A percentile compares a stretch with the other conserved stretches of the same genome.
These are phyloP conservation scores for Drosophila sturtevanti DNA, from an alignment of 1,140 invertebrate species.

Conservation along the genomic window DNA sequence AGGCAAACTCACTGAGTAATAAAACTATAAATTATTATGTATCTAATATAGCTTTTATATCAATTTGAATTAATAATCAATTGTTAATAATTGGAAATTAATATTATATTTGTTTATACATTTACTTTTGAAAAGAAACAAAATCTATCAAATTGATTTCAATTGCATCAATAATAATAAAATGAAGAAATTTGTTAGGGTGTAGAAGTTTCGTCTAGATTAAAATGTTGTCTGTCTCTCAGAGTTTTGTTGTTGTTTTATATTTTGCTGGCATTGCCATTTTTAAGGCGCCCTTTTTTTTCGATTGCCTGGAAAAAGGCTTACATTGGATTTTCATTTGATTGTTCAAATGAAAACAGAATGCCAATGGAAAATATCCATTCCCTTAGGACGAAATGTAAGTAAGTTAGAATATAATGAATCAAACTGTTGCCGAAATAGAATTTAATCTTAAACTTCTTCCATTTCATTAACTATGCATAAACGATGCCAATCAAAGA, in stretches of 20 bases:
- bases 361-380: conserved; percentile 25
- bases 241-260: conserved; percentile 43
- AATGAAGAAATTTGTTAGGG: no score
- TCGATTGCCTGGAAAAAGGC: conserved; percentile 75
- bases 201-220: no score
- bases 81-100: no score
- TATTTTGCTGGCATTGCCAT: conserved; percentile 57
- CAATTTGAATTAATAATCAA: no score
- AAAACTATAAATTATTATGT: no score
- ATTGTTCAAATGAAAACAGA: conserved; percentile 69
- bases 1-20: no score
- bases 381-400: conserved; percentile 28
- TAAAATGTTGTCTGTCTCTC: no score
- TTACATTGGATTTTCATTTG: conserved; percentile 80
- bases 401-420: conserved; percentile 57
- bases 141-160: no score
- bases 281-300: conserved; percentile 56
- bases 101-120: no score
- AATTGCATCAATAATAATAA: no score
- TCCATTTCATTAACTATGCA: background rate
- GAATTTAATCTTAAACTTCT: conserved; percentile 47
- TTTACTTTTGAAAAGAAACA: no score
- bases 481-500: background rate
- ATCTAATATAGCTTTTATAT: no score
- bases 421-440: conserved; percentile 73